Conservation (phyloP, 2,888 invertebrate species). For the Corythucha ciliata region DNA sequence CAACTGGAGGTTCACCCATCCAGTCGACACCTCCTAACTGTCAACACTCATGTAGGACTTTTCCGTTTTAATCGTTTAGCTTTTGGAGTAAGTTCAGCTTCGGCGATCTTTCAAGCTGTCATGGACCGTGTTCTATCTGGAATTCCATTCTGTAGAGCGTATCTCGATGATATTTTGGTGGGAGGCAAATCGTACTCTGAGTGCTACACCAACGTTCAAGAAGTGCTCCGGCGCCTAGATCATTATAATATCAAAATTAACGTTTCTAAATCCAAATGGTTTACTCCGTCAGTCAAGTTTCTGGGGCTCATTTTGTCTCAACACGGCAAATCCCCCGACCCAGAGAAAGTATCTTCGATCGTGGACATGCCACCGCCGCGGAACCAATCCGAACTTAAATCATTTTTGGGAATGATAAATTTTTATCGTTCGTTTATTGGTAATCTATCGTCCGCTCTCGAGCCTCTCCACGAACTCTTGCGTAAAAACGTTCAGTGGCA, state of each 20-base stretch:
- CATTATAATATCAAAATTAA: constrained; percentile 34
- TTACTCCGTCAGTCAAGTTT: constrained; percentile 32
- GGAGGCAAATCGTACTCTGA: constrained; percentile 26
- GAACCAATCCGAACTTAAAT: constrained; percentile 16
- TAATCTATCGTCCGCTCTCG: constrained; percentile 8
- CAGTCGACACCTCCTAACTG: constrained; percentile 35
- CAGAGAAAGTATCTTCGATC: constrained; percentile 16
- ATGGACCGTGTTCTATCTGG: constrained; percentile 26
- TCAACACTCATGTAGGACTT: constrained; percentile 35
- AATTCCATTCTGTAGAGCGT: constrained; percentile 20
- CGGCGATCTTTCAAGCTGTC: constrained; percentile 31
- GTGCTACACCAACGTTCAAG: constrained; percentile 23
- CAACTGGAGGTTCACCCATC: constrained; percentile 34
- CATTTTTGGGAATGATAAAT: constrained; percentile 23
- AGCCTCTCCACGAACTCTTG: constrained; percentile 14
- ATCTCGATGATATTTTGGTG: constrained; percentile 35
- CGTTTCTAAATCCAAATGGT: constrained; percentile 34
- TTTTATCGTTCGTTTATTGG: constrained; percentile 21
- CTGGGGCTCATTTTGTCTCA: constrained; percentile 29
- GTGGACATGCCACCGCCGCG: constrained; percentile 7
- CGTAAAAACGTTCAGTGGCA: constrained; percentile 7
- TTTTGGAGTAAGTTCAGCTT: constrained; percentile 31
- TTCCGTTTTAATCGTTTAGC: constrained; percentile 28
- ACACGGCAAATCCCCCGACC: constrained; percentile 11
- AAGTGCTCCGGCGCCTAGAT: constrained; percentile 29